phyloP scores from a whole-genome alignment of 2,888 invertebrate genomes.

The Drosophila limbata region DNA sequence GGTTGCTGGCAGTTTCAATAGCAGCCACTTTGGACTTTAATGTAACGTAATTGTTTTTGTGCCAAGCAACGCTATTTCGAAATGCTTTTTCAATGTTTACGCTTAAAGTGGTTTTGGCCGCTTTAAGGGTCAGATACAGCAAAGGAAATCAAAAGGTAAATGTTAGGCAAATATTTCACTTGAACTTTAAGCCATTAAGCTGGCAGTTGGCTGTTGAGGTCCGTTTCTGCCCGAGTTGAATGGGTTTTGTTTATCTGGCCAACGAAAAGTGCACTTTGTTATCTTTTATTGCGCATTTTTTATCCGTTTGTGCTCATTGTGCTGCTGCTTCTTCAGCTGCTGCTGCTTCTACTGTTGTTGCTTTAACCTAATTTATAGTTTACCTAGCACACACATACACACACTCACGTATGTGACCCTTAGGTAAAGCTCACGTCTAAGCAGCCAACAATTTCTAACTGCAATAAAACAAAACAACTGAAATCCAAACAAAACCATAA shows the following conservation, averaged over 20 bases:
- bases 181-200: slow-evolving; percentile 76
- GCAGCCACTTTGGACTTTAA: slow-evolving; percentile 74
- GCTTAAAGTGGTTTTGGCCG: slow-evolving; percentile 27
- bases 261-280: slow-evolving; percentile 81
- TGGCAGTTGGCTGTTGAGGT: slow-evolving; percentile 10
- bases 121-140: slow-evolving; percentile 52
- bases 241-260: slow-evolving; percentile 65
- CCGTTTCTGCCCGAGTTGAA: slow-evolving; percentile 21
- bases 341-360: slow-evolving; percentile 54
- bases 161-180: slow-evolving; percentile 75
- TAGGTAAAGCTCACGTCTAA: slow-evolving; percentile 67
- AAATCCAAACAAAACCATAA: slow-evolving; percentile 52
- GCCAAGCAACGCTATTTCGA: slow-evolving; percentile 40
- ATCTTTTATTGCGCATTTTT: slow-evolving; percentile 82
- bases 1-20: slow-evolving; percentile 48
- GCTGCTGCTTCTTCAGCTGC: slow-evolving; percentile 20
- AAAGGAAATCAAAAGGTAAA: slow-evolving; percentile 31
- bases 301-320: slow-evolving; percentile 52
- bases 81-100: slow-evolving; percentile 53
- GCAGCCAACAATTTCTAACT: slow-evolving; percentile 64
- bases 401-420: slow-evolving; percentile 29
- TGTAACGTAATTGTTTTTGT: slow-evolving; percentile 77
- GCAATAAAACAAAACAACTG: slow-evolving; percentile 75
- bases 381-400: slow-evolving; percentile 50
- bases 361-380: slow-evolving; percentile 81